Evolutionary conservation across 1,140 invertebrate species (phyloP).

Genomic region (Dryas iulia): DNA sequence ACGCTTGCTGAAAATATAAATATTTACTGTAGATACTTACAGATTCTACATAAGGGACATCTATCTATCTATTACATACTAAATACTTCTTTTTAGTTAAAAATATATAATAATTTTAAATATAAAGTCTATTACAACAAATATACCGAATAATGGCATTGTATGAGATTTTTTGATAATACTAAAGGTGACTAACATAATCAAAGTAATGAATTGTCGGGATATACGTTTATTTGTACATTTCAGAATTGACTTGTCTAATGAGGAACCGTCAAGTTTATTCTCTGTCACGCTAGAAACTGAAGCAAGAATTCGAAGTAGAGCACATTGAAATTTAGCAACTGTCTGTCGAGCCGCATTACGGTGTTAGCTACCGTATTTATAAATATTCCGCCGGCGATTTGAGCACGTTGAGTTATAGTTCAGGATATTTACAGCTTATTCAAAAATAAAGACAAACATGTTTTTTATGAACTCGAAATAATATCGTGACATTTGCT

Average conservation of each 20-base stretch:
- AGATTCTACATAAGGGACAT: neutral
- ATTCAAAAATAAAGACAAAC: constrained; percentile 51
- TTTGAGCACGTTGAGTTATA: constrained; percentile 66
- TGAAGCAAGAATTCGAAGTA: constrained; percentile 65
- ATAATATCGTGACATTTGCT: constrained; percentile 20
- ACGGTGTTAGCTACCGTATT: constrained; percentile 71
- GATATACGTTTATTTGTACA: too few relatives aligned
- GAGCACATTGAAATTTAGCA: constrained; percentile 78
- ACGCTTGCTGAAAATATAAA: neutral
- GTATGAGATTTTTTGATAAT: too few relatives aligned
- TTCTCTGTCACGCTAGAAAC: constrained; percentile 58
- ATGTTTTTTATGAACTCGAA: constrained; percentile 40
- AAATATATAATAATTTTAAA: neutral
- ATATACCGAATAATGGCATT: too few relatives aligned
- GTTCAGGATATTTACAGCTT: constrained; percentile 67
- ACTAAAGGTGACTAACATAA: too few relatives aligned
- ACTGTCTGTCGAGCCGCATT: constrained; percentile 73
- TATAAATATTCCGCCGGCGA: constrained; percentile 72
- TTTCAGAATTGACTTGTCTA: constrained; percentile 12
- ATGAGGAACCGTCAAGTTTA: constrained; percentile 43
- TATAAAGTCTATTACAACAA: too few relatives aligned
- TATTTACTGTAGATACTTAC: neutral
- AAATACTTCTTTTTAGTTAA: too few relatives aligned
- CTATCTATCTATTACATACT: neutral
- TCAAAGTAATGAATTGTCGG: too few relatives aligned